Percentiles rank a stretch among this genome's conserved stretches.
Conservation (phyloP, 2,888 invertebrate species). For the Calliscelio sp. region DNA sequence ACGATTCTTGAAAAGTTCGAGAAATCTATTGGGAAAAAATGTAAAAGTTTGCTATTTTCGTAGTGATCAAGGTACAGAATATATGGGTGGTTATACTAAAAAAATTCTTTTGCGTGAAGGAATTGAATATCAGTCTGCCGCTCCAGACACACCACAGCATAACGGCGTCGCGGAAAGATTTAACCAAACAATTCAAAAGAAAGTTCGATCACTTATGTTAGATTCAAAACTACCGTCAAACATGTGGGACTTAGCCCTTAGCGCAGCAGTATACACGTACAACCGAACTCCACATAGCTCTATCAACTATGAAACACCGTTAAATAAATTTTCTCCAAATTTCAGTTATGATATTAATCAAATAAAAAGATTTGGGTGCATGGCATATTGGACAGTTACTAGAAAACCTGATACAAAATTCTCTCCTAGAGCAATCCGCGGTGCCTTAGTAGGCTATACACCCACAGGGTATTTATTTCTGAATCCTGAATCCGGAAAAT, state of each 20-base stretch:
- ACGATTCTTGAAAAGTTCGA: conserved; percentile 66
- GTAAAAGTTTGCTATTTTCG: conserved; percentile 73
- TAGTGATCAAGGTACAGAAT: background rate
- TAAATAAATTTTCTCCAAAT: conserved; percentile 58
- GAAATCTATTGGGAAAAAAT: conserved; percentile 74
- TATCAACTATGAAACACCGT: conserved; percentile 51
- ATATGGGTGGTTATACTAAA: background rate
- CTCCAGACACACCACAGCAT: conserved; percentile 65
- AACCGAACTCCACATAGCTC: conserved; percentile 70
- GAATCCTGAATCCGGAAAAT: conserved; percentile 14
- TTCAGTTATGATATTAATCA: conserved; percentile 52
- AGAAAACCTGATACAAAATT: conserved; percentile 33
- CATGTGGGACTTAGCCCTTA: conserved; percentile 72
- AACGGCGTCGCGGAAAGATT: conserved; percentile 66
- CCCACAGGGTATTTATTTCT: background rate
- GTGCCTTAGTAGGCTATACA: background rate
- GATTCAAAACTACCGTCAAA: conserved; percentile 62
- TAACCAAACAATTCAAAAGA: conserved; percentile 43
- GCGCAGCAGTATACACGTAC: conserved; percentile 69
- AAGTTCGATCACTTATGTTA: conserved; percentile 45
- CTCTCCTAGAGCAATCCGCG: background rate
- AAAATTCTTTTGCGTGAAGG: background rate
- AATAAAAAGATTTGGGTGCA: conserved; percentile 60
- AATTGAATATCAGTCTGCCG: conserved; percentile 26
- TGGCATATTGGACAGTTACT: conserved; percentile 63